Percentiles rank a stretch among this genome's conserved stretches.
phyloP scores from a whole-genome alignment of 92 coral and sea anemone genomes.

The Chrysogorgia sp. region DNA sequence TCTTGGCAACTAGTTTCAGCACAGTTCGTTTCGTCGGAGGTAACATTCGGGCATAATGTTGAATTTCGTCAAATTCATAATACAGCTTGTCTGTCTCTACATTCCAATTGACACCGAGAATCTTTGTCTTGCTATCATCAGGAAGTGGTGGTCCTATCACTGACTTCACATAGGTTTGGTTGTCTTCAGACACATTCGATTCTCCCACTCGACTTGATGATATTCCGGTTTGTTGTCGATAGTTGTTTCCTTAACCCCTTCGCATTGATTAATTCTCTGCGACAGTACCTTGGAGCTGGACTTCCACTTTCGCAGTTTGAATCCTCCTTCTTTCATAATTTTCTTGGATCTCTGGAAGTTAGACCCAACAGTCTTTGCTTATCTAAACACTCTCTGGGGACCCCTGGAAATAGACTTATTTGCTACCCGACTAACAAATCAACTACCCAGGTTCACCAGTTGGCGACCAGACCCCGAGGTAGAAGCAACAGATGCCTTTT shows the following conservation, averaged over 20 bases:
- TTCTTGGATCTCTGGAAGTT: no score
- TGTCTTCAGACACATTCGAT: background rate
- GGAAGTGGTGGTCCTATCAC: slow-evolving; percentile 7
- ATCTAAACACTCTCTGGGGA: slow-evolving; percentile 16
- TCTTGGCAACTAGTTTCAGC: slow-evolving; percentile 11
- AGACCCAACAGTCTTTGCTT: slow-evolving; percentile 15
- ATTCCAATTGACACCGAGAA: slow-evolving; percentile 1
- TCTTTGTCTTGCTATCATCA: slow-evolving; percentile 9
- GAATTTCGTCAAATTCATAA: slow-evolving; percentile 5
- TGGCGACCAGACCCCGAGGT: slow-evolving; percentile 61
- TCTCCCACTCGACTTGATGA: background rate
- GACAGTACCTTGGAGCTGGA: no score
- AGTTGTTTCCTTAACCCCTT: no score
- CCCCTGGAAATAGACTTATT: slow-evolving; percentile 44
- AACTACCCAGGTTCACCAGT: slow-evolving; percentile 52
- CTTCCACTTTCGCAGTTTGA: no score
- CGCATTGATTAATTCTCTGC: no score
- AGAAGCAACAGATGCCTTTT: slow-evolving; percentile 53
- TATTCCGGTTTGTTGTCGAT: no score
- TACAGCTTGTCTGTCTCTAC: slow-evolving; percentile 5
- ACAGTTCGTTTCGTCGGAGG: slow-evolving; percentile 26
- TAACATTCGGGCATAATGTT: slow-evolving; percentile 1
- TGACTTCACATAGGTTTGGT: slow-evolving; percentile 9
- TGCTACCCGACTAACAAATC: slow-evolving; percentile 50
- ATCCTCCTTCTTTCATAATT: no score